Evolutionary conservation across 1,140 invertebrate species (phyloP).

Genomic region (Pomacea maculata): DNA sequence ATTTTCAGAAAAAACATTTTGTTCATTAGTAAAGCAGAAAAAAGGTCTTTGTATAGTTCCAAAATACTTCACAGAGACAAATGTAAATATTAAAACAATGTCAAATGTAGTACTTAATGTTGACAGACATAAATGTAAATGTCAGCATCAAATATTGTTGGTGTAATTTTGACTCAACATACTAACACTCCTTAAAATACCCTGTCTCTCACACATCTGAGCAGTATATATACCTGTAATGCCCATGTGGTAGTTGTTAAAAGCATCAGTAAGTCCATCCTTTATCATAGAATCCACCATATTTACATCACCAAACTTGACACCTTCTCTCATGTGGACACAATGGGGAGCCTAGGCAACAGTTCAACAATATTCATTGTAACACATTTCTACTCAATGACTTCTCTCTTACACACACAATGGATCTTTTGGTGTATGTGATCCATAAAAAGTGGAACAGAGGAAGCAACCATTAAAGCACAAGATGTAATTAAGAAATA

Average conservation of each 20-base stretch:
- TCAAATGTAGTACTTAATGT: too few relatives aligned
- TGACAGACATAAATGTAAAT: too few relatives aligned
- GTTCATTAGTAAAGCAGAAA: not conserved
- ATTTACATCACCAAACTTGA: conserved; percentile 76
- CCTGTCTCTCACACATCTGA: not conserved
- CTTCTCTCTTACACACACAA: too few relatives aligned
- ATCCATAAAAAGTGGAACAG: too few relatives aligned
- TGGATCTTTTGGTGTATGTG: too few relatives aligned
- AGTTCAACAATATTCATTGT: too few relatives aligned
- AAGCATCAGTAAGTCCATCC: conserved; percentile 86
- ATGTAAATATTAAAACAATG: too few relatives aligned
- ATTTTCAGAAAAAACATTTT: not conserved
- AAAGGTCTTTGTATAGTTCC: not conserved
- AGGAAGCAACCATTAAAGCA: too few relatives aligned
- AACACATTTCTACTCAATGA: too few relatives aligned
- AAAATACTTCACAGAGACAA: not conserved
- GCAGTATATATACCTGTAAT: conserved; percentile 74
- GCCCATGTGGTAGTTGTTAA: conserved; percentile 84
- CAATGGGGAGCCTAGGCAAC: conserved; percentile 74
- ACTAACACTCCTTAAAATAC: not conserved
- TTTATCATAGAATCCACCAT: conserved; percentile 77
- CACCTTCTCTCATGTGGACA: conserved; percentile 73
- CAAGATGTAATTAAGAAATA: too few relatives aligned
- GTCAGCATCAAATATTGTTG: too few relatives aligned
- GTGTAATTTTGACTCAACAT: not conserved